These are phyloP conservation scores for Andrena dorsata DNA, from an alignment of 2,888 invertebrate genomes.

Conservation along the genomic window DNA sequence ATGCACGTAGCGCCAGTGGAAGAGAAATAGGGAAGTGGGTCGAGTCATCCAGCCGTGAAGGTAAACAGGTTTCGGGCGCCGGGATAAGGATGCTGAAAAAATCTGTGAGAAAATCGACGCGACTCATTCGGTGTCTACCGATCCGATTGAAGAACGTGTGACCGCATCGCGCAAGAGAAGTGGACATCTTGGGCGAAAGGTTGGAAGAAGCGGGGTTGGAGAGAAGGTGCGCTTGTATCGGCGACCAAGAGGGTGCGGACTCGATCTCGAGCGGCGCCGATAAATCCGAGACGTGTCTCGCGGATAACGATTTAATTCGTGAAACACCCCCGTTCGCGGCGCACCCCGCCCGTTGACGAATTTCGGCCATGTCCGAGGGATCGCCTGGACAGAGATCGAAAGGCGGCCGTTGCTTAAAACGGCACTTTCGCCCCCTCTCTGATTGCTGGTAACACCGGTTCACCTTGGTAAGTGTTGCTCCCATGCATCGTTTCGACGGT, in stretches of 20 bases:
- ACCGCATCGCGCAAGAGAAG: background rate
- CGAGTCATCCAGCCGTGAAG: too few relatives aligned
- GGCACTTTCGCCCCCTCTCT: background rate
- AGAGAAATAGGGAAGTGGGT: too few relatives aligned
- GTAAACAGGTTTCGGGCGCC: too few relatives aligned
- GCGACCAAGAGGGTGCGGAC: background rate
- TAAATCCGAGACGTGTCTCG: constrained; percentile 58
- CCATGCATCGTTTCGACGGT: background rate
- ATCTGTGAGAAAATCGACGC: too few relatives aligned
- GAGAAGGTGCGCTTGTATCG: background rate
- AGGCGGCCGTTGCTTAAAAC: constrained; percentile 1
- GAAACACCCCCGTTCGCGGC: too few relatives aligned
- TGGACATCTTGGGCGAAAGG: too few relatives aligned
- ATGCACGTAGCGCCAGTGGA: too few relatives aligned
- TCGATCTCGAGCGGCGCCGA: constrained; percentile 36
- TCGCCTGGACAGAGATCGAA: background rate
- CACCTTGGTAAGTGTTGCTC: background rate
- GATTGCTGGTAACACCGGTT: constrained; percentile 13
- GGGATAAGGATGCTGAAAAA: too few relatives aligned
- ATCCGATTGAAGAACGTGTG: background rate
- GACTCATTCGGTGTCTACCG: too few relatives aligned
- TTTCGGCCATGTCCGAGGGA: background rate
- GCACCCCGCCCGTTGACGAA: constrained; percentile 14
- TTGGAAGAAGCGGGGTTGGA: background rate
- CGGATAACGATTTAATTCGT: constrained; percentile 47